Conservation (phyloP, 2,113 vertebrate species). For the Poeciliopsis retropinna region DNA sequence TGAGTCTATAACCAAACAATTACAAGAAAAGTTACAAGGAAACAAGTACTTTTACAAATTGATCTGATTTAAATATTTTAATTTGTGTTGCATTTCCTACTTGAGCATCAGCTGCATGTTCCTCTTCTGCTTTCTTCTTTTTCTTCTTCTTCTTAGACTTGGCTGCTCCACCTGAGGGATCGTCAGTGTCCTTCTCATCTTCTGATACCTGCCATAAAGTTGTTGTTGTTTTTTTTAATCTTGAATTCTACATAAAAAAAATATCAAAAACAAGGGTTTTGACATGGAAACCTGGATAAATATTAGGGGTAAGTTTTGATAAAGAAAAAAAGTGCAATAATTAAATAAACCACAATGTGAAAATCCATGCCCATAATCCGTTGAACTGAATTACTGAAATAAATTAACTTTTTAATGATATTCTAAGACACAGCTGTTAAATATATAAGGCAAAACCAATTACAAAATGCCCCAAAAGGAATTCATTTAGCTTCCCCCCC, state of each 20-base stretch:
- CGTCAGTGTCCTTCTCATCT: conserved; percentile 87
- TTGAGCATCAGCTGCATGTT: conserved; percentile 59
- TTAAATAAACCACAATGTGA: not conserved
- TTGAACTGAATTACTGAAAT: not conserved
- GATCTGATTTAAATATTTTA: not conserved
- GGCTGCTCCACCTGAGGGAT: conserved; percentile 77
- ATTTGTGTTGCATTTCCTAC: conserved; percentile 32
- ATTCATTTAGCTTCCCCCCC: not conserved
- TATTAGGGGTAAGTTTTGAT: not conserved
- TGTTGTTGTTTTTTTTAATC: no score
- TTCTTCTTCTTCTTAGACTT: conserved; percentile 95
- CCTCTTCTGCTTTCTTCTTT: conserved; percentile 91
- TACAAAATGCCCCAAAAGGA: not conserved
- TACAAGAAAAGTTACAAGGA: not conserved
- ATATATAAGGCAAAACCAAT: not conserved
- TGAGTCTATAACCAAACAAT: conserved; percentile 42
- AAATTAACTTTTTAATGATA: not conserved
- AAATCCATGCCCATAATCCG: not conserved
- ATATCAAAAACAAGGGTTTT: not conserved
- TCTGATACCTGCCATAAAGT: conserved; percentile 78
- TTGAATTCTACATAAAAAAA: not conserved
- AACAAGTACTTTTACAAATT: not conserved
- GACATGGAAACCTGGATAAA: not conserved
- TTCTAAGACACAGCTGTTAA: not conserved
- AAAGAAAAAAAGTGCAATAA: not conserved